Evolutionary conservation across 2,888 invertebrate genomes (phyloP), one percentile per base, ranked within the genome.

Genomic region (Eubasilissa splendida): DNA sequence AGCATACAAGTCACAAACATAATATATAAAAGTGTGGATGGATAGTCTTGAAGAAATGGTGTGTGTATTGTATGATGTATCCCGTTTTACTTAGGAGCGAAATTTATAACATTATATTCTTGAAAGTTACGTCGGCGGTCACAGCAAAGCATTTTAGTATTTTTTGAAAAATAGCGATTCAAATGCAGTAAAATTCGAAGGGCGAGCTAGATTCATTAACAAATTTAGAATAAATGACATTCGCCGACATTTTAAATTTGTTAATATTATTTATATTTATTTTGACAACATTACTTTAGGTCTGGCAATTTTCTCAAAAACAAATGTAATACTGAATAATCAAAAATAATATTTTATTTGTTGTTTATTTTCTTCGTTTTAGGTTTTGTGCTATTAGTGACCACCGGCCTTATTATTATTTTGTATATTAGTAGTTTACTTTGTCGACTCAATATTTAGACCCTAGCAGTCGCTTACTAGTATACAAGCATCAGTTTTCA

Each of bases 111-210:
- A 7, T 2, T 9, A 10, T 63, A 63, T 22, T 63, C 33, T 63
- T 63, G 11, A 33, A 31, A 54, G 33, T 74, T 59, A 53, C 54
- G 65, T 63, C 14, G 56, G 70, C 78, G 78, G 78, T 53, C 22
- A n/a, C 78, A 58, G 78, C 81, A 81, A 81, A 78, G 81, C 76
- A 50, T 53, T n/a, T 63, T 42, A 5, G 42, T 42, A 31, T 59
- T 52, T 53, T 70, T 56, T 14, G 54, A 59, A 79, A 79, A 79
- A 78, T 73, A 31, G 78, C 78, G 52, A 80, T 76, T 63, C 53
- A 75, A 81, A 33, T 33, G 80, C 73, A 70, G 56, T 80, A 73
- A 77, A 80, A 77, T 54, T 31, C 58, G 31, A 53, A 52, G 60
- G 60, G 58, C 63, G 73, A 50, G 71, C 70, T 60, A 54, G 53